Evolutionary conservation across 1,140 invertebrate genomes (phyloP).

Genomic region (Glomeris maerens): DNA sequence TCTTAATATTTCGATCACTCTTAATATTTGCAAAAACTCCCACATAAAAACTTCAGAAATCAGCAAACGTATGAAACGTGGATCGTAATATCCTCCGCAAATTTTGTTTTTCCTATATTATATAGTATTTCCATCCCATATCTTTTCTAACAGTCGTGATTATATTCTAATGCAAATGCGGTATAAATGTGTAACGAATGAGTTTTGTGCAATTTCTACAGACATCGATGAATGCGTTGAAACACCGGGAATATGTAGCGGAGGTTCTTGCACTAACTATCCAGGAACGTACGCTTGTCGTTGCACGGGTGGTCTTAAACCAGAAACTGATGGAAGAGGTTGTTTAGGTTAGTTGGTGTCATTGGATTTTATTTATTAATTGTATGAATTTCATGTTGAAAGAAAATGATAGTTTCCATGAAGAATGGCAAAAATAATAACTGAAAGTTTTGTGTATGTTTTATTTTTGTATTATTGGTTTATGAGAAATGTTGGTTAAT

Average conservation of each 20-base stretch:
- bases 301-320: constrained; percentile 55
- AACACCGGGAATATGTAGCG: constrained; percentile 61
- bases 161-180: too few relatives aligned
- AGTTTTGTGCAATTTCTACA: constrained; percentile 6
- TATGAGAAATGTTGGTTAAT: too few relatives aligned
- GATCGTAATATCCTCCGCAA: too few relatives aligned
- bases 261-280: constrained; percentile 64
- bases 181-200: not conserved
- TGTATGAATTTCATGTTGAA: not conserved
- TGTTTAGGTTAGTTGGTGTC: constrained; percentile 42
- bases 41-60: too few relatives aligned
- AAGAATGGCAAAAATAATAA: not conserved
- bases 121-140: too few relatives aligned
- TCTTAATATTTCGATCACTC: too few relatives aligned
- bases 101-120: too few relatives aligned
- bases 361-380: not conserved
- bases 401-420: not conserved
- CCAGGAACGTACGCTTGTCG: constrained; percentile 60
- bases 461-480: too few relatives aligned
- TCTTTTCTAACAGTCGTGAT: too few relatives aligned
- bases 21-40: too few relatives aligned
- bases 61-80: too few relatives aligned
- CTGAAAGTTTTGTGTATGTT: too few relatives aligned
- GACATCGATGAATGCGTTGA: constrained; percentile 62
- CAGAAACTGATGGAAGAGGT: constrained; percentile 48